Conservation (phyloP, 2,888 invertebrate species). For the Bugula neritina region DNA sequence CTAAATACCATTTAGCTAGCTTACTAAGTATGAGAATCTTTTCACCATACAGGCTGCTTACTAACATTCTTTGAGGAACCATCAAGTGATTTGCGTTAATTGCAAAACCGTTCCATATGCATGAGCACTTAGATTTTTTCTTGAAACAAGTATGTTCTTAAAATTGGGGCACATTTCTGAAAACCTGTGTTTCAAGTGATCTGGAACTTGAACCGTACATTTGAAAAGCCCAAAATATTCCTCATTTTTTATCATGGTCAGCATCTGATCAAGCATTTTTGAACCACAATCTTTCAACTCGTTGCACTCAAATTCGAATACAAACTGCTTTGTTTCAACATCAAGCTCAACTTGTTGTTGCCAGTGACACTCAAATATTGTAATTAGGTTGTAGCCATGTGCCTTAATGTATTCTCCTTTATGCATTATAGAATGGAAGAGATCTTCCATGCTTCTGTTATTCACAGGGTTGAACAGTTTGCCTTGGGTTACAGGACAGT, state of each 20-base stretch:
- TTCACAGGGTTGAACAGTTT: not conserved
- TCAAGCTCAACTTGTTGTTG: not conserved
- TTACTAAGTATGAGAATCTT: not conserved
- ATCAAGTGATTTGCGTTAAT: not conserved
- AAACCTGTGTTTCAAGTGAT: not conserved
- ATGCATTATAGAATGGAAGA: not conserved
- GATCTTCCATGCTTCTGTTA: not conserved
- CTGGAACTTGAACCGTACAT: not conserved
- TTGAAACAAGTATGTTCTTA: not conserved
- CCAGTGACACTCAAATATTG: not conserved
- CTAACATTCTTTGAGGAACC: not conserved
- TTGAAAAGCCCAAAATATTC: not conserved
- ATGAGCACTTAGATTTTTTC: not conserved
- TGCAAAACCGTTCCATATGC: not conserved
- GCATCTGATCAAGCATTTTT: not conserved
- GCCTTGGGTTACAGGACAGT: not conserved
- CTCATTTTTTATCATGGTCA: not conserved
- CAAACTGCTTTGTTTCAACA: not conserved
- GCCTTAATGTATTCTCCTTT: not conserved
- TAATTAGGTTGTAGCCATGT: not conserved
- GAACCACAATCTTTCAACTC: not conserved
- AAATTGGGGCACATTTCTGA: not conserved
- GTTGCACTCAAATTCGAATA: not conserved
- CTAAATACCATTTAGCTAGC: not conserved
- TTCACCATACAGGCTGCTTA: not conserved